Evolutionary conservation across 2,797 vertebrate species (phyloP), one percentile per base, ranked within the genome.

Genomic region (Anableps anableps): DNA sequence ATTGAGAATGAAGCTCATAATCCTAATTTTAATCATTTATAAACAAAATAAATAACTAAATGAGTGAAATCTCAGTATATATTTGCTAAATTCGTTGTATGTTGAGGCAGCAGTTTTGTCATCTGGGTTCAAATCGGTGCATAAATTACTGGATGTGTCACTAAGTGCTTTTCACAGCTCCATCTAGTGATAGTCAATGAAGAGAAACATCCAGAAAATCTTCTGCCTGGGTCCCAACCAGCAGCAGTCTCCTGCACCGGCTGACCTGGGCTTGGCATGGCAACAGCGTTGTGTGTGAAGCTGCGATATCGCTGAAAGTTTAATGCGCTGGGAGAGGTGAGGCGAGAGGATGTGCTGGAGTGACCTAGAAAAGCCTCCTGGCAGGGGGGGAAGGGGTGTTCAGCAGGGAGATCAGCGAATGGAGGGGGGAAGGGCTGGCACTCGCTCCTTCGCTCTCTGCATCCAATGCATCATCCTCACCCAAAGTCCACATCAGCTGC

Each of bases 291-390:
- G 85, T 85, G 88, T 90, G 93, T 86, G 91, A 92, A 87, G 90
- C 84, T 79, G 88, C 84, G 79, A 88, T 92, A 89, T 87, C 85
- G 80, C 92, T 96, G 91, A 95, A 96, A 95, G 84, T 96, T 95
- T 96, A 94, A 96, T 96, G 95, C 48, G 89, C 89, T 84, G 88
- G 80, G 91, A 91, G 92, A 93, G 91, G 91, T 90, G 90, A 93
- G 89, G 91, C 80, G 80, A 86, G 89, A 89, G 91, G 89, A 91
- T 91, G 91, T 91, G 83, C 83, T 45, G 74, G 88, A 85, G 85
- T 95, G 96, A 95, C 95, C 95, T 95, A 96, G 93, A 96, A 95
- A 96, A 94, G 90, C 92, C 93, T 93, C 90, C 79, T 19, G 85
- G 91, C 85, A 11, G 77, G 76, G 85, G n/a, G 51, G 83, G 76